phyloP scores from a whole-genome alignment of 2,797 vertebrate species.

The Cossypha polioptera region DNA sequence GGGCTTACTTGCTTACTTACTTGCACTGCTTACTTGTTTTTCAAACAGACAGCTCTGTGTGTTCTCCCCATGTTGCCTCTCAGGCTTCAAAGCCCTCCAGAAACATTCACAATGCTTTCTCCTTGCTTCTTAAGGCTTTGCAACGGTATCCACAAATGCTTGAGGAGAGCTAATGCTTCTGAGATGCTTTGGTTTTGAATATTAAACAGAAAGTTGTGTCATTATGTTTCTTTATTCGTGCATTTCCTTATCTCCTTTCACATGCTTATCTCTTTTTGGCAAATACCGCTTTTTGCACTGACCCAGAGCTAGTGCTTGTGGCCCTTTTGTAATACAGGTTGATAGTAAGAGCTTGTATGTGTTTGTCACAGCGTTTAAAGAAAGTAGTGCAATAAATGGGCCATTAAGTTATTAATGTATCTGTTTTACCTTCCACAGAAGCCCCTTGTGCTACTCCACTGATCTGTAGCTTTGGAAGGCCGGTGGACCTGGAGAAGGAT shows the following conservation, averaged over 20 bases:
- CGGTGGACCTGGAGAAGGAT: constrained; percentile 93
- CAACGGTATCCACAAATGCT: fast-evolving
- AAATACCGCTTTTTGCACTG: neutral
- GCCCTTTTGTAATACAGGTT: fast-evolving
- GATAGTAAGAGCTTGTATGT: fast-evolving
- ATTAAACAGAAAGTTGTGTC: neutral
- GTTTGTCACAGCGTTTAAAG: neutral
- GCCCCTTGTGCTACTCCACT: constrained; percentile 91
- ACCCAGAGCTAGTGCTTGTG: neutral
- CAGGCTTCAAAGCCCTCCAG: neutral
- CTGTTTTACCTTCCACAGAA: constrained; percentile 76
- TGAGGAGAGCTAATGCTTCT: neutral
- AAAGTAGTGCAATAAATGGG: neutral
- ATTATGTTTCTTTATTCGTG: neutral
- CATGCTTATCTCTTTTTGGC: neutral
- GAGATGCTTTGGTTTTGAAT: constrained; percentile 7
- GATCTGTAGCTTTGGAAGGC: constrained; percentile 88
- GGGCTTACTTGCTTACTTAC: neutral
- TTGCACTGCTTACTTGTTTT: neutral
- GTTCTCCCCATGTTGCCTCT: neutral
- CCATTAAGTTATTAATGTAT: neutral
- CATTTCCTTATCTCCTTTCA: neutral
- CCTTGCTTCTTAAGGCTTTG: neutral
- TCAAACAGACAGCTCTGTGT: neutral
- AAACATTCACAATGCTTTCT: neutral